phyloP scores from a whole-genome alignment of 2,888 invertebrate species.

The Drosophila differens region DNA sequence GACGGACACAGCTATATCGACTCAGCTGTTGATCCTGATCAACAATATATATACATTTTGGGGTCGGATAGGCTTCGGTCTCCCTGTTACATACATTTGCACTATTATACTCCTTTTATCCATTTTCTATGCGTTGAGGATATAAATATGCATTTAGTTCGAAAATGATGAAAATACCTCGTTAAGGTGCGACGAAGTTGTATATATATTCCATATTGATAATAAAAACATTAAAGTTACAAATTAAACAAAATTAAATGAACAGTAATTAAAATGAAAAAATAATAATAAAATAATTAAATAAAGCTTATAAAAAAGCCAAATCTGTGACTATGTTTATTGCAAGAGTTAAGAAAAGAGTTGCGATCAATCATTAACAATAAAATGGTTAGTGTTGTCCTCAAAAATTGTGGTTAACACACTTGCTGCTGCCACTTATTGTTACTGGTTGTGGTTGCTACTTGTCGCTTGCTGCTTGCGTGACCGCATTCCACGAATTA shows the following conservation, averaged over 20 bases:
- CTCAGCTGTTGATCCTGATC: too few relatives aligned
- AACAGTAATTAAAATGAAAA: background rate
- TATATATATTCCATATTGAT: too few relatives aligned
- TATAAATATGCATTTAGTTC: too few relatives aligned
- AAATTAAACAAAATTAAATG: too few relatives aligned
- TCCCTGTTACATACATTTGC: too few relatives aligned
- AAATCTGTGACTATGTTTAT: background rate
- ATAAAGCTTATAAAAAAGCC: background rate
- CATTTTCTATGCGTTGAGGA: too few relatives aligned
- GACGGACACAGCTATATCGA: background rate
- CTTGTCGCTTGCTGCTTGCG: constrained; percentile 28
- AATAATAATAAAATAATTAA: background rate
- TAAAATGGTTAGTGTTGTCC: constrained; percentile 22
- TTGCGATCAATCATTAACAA: constrained; percentile 1
- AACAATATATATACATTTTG: too few relatives aligned
- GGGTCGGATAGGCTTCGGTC: too few relatives aligned
- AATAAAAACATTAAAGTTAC: too few relatives aligned
- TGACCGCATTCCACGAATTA: constrained; percentile 63
- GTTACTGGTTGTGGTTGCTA: constrained; percentile 17
- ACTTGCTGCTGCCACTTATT: constrained; percentile 24
- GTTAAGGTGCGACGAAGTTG: too few relatives aligned
- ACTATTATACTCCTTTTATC: too few relatives aligned
- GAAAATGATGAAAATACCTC: too few relatives aligned
- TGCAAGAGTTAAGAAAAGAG: background rate
- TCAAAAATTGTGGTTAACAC: constrained; percentile 30